phyloP scores from a whole-genome alignment of 1,140 invertebrate species.

The Limonius californicus region DNA sequence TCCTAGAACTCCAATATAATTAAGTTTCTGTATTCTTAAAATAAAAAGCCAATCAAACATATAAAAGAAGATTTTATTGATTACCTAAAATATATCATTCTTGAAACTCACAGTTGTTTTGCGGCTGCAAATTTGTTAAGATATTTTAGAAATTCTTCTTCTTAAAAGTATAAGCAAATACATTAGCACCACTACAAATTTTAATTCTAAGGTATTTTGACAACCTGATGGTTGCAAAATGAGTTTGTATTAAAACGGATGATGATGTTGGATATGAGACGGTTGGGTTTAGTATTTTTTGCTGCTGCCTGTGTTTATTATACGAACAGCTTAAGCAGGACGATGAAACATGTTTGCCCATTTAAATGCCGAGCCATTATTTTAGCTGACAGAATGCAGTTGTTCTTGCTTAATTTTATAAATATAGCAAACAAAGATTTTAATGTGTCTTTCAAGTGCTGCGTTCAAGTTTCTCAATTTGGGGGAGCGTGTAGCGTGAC shows the following conservation, averaged over 20 bases:
- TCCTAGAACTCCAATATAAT: too few species aligned
- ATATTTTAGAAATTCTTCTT: too few species aligned
- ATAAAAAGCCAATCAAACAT: too few species aligned
- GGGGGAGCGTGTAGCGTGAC: constrained; percentile 21
- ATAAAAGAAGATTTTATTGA: too few species aligned
- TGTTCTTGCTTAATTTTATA: constrained; percentile 18
- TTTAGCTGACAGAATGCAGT: constrained; percentile 6
- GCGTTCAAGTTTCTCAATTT: constrained; percentile 18
- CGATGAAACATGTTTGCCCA: constrained; percentile 16
- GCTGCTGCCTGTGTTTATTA: not conserved
- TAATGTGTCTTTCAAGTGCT: constrained; percentile 14
- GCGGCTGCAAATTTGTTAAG: too few species aligned
- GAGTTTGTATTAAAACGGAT: not conserved
- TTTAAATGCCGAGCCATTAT: constrained; percentile 10
- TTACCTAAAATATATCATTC: too few species aligned
- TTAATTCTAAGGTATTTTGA: not conserved
- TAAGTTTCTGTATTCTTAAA: too few species aligned
- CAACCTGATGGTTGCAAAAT: not conserved
- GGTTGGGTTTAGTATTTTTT: not conserved
- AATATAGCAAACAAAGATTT: constrained; percentile 17
- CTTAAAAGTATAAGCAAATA: too few species aligned
- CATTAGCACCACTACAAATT: too few species aligned
- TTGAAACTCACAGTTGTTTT: too few species aligned
- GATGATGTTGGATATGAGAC: not conserved
- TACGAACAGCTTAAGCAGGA: constrained; percentile 1